These are phyloP conservation scores for Limnephilus rhombicus DNA, from an alignment of 2,888 invertebrate genomes.

Conservation along the genomic window DNA sequence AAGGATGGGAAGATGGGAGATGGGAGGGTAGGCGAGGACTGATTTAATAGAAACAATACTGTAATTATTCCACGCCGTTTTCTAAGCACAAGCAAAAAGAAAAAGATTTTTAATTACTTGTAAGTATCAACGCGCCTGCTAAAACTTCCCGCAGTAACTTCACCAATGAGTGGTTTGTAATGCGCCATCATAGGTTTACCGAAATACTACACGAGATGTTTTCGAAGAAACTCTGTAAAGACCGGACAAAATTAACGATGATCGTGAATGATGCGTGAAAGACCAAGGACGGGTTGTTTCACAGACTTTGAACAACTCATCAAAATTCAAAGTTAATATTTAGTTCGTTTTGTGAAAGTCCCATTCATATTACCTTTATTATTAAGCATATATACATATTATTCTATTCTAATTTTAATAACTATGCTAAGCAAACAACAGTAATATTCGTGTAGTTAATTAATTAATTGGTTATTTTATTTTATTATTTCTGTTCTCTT, in stretches of 20 bases:
- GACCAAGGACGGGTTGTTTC: too few relatives aligned
- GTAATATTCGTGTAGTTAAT: too few relatives aligned
- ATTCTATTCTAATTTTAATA: too few relatives aligned
- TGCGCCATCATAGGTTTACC: not conserved
- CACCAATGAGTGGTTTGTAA: not conserved
- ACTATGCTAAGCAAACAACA: too few relatives aligned
- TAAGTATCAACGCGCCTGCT: slow-evolving; percentile 14
- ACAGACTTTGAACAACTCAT: too few relatives aligned
- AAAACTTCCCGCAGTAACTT: not conserved
- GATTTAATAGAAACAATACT: slow-evolving; percentile 49
- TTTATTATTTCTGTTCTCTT: too few relatives aligned
- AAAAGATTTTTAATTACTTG: slow-evolving; percentile 48
- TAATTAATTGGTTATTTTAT: too few relatives aligned
- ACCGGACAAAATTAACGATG: not conserved
- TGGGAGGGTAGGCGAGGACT: not conserved
- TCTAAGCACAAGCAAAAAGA: slow-evolving; percentile 33
- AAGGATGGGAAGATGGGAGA: not conserved
- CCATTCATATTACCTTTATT: too few relatives aligned
- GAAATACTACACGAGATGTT: not conserved
- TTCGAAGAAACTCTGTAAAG: not conserved
- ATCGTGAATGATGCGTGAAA: not conserved
- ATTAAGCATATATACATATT: too few relatives aligned
- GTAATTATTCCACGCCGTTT: slow-evolving; percentile 40
- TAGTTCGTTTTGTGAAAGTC: too few relatives aligned
- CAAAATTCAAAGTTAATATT: too few relatives aligned